Evolutionary conservation across 2,797 vertebrate species (phyloP), one percentile per base, ranked within the genome.

Genomic region (Catostomus latipinnis): DNA sequence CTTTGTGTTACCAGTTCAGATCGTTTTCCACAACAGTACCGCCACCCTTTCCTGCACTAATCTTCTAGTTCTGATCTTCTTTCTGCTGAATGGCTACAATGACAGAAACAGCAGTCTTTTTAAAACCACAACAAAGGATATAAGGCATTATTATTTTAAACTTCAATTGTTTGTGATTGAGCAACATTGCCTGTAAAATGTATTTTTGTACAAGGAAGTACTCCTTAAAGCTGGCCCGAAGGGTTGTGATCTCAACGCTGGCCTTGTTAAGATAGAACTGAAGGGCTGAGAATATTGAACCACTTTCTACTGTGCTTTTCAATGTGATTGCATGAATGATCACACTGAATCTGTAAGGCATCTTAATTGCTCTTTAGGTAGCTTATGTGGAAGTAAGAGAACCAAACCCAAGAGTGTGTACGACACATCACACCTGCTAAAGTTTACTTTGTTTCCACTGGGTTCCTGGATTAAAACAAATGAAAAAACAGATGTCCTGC

Each of bases 401-500:
- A 34, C 34, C 34, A 34, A 34, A 34, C 34, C 34, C 34, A 34
- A 34, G 34, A 34, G 34, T 34, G 34, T 34, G 34, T 4, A 34
- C 34, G 3, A 34, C 54, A 66, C 43, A 48, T 71, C 46, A 46
- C 72, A 68, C 74, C 49, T 62, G 76, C 5, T 53, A 22, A 14
- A 50, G 57, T 70, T 57, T 54, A 63, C 60, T 61, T 54, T 34
- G 22, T 69, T 49, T 75, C 57, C 50, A 69, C 12, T 43, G 8
- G 50, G n/a, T 18, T 70, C 60, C 60, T 70, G 16, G 12, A 16
- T 54, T 74, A 43, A 58, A 65, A 71, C 53, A 79, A 79, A 79
- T 69, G 10, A 46, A 73, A 69, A 65, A 8, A 60, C 63, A 79
- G 76, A 61, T 46, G 66, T 71, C 81, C 71, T 62, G 70, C 12